phyloP scores from a whole-genome alignment of 2,113 vertebrate species.

The Podarcis raffonei region DNA sequence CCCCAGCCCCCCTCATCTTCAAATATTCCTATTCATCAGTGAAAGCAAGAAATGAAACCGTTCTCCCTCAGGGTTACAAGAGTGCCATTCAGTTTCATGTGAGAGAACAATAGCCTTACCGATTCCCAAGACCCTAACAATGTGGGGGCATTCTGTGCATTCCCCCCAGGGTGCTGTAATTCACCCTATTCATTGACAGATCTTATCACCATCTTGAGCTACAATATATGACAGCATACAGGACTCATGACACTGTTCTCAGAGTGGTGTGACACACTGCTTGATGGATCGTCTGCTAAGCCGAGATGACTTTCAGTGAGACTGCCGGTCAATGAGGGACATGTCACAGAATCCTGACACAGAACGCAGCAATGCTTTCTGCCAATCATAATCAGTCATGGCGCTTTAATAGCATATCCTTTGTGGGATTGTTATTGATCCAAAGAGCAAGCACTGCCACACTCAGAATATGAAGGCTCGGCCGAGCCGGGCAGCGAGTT shows the following conservation, averaged over 20 bases:
- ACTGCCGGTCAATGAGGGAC: constrained; percentile 26
- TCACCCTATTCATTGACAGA: background rate
- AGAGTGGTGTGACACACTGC: background rate
- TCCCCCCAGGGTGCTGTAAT: background rate
- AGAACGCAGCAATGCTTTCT: constrained; percentile 6
- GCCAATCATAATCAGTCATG: constrained; percentile 17
- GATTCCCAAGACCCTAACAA: background rate
- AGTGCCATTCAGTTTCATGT: background rate
- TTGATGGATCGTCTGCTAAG: constrained; percentile 27
- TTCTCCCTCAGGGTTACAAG: background rate
- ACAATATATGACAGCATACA: background rate
- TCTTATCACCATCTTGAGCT: background rate
- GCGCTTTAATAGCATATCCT: constrained; percentile 15
- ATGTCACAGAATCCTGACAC: constrained; percentile 9
- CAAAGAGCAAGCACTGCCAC: constrained; percentile 7
- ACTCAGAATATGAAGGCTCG: background rate
- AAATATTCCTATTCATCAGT: background rate
- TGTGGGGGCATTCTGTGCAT: background rate
- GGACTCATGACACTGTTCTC: background rate
- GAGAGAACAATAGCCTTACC: background rate
- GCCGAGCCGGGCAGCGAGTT: constrained; percentile 19
- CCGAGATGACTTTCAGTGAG: background rate
- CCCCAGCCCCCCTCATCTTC: background rate
- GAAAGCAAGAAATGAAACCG: background rate
- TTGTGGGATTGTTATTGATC: constrained; percentile 25